Evolutionary conservation across 1,140 invertebrate genomes (phyloP).

Genomic region (Atopsyche davidsoni): DNA sequence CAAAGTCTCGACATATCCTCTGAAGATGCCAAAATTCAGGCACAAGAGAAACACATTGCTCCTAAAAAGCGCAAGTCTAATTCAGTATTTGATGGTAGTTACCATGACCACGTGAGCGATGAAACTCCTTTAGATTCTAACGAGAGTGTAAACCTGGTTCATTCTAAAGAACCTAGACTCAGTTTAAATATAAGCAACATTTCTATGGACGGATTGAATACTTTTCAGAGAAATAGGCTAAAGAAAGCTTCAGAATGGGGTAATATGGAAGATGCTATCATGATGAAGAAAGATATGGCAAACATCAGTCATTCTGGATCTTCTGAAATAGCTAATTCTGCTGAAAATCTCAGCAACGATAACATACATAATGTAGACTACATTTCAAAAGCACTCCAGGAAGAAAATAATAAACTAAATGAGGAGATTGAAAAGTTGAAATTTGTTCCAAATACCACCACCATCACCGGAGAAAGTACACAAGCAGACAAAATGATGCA

Average conservation of each 20-base stretch:
- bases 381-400: slow-evolving; percentile 16
- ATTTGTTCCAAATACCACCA: slow-evolving; percentile 1
- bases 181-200: slow-evolving; percentile 50
- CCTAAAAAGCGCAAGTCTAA: slow-evolving; percentile 64
- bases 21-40: slow-evolving; percentile 46
- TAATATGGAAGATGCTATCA: slow-evolving; percentile 67
- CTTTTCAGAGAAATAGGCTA: slow-evolving; percentile 58
- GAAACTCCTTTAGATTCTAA: slow-evolving; percentile 40
- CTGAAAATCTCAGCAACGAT: slow-evolving; percentile 30
- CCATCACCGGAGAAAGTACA: too few relatives aligned
- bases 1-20: slow-evolving; percentile 76
- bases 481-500: too few relatives aligned
- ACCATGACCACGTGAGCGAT: slow-evolving; percentile 40
- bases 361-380: slow-evolving; percentile 7
- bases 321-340: slow-evolving; percentile 35
- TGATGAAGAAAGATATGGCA: slow-evolving; percentile 38
- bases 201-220: slow-evolving; percentile 57
- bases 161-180: slow-evolving; percentile 58
- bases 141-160: slow-evolving; percentile 38
- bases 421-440: slow-evolving; percentile 24
- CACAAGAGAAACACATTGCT: slow-evolving; percentile 48
- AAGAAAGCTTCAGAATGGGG: slow-evolving; percentile 72
- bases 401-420: slow-evolving; percentile 27
- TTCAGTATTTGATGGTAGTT: slow-evolving; percentile 46
- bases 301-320: slow-evolving; percentile 43